phyloP scores from a whole-genome alignment of 2,113 vertebrate species.

The Carassius gibelio region DNA sequence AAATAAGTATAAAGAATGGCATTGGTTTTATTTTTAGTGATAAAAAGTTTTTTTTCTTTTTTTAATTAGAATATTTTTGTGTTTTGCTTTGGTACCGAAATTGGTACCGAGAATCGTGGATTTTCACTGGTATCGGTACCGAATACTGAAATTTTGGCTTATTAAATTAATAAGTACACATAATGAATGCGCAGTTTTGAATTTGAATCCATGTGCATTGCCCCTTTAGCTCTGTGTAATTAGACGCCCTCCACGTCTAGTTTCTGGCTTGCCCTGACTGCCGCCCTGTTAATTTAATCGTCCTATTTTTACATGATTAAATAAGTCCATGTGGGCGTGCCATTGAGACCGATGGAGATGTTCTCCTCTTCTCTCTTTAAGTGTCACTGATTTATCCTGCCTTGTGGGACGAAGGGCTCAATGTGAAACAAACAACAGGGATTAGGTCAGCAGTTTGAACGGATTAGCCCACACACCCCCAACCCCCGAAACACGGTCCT shows the following conservation, averaged over 20 bases:
- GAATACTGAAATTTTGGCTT: background rate
- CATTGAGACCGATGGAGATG: slow-evolving; percentile 13
- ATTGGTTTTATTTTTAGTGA: too few relatives aligned
- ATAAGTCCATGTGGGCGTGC: background rate
- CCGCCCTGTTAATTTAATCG: slow-evolving; percentile 2
- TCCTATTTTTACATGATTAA: slow-evolving; percentile 4
- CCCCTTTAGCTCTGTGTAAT: slow-evolving; percentile 2
- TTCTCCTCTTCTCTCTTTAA: slow-evolving; percentile 39
- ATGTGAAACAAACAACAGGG: slow-evolving; percentile 66
- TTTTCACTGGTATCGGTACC: too few relatives aligned
- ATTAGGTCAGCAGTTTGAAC: slow-evolving; percentile 64
- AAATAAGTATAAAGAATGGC: too few relatives aligned
- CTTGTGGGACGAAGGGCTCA: slow-evolving; percentile 46
- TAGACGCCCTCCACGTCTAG: background rate
- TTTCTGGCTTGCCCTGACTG: slow-evolving; percentile 10
- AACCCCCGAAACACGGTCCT: slow-evolving; percentile 31
- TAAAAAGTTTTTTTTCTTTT: too few relatives aligned
- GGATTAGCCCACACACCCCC: slow-evolving; percentile 71
- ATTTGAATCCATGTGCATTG: background rate
- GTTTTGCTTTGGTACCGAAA: too few relatives aligned
- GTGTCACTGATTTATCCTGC: slow-evolving; percentile 27
- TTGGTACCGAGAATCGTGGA: too few relatives aligned
- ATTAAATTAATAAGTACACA: background rate
- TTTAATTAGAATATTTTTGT: too few relatives aligned
- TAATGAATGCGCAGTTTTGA: slow-evolving; percentile 10